Conservation (phyloP, 2,888 invertebrate genomes). For the Acleris holmiana region DNA sequence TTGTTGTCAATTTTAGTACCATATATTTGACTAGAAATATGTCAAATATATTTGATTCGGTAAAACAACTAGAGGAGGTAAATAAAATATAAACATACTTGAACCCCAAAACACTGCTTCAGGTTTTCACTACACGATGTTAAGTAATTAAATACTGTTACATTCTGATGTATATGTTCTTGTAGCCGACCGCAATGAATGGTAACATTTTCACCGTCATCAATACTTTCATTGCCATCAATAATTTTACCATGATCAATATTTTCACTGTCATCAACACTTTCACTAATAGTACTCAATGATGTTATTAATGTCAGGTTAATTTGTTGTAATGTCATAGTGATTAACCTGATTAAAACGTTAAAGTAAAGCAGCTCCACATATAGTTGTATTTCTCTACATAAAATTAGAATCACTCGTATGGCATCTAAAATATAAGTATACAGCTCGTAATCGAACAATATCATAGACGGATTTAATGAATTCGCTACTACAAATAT, state of each 20-base stretch:
- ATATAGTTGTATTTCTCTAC: slow-evolving; percentile 2
- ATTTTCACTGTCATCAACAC: background rate
- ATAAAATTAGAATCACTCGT: background rate
- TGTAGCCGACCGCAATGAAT: background rate
- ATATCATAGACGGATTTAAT: background rate
- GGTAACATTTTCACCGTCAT: too few species aligned
- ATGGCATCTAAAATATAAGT: background rate
- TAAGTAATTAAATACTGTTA: background rate
- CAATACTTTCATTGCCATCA: too few species aligned
- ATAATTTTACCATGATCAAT: too few species aligned
- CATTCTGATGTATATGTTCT: background rate
- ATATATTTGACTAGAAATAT: too few species aligned
- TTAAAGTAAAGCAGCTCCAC: background rate
- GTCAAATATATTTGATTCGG: too few species aligned
- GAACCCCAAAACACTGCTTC: slow-evolving; percentile 6
- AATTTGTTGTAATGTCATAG: background rate
- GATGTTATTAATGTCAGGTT: background rate
- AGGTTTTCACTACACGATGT: background rate
- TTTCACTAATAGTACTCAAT: background rate
- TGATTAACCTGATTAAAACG: background rate
- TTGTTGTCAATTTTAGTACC: too few species aligned
- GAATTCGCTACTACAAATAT: background rate
- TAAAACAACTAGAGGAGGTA: too few species aligned
- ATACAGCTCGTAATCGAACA: background rate
- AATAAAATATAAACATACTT: slow-evolving; percentile 4